phyloP scores from a whole-genome alignment of 2,797 vertebrate species.

The Tarsius wallacei region DNA sequence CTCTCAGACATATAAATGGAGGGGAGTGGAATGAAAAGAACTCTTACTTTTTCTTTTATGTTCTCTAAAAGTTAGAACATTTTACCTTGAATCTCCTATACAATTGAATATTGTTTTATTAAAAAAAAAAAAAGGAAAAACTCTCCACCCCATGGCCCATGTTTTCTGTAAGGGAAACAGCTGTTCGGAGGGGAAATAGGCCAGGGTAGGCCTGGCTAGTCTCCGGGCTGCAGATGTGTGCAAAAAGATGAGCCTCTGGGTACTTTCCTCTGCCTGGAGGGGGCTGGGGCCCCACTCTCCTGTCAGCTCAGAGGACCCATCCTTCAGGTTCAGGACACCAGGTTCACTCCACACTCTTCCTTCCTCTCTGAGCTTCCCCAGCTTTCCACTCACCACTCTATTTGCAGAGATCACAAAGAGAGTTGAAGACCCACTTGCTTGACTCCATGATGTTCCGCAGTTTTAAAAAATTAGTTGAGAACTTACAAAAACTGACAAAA shows the following conservation, averaged over 20 bases:
- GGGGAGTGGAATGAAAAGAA: background rate
- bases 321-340: background rate
- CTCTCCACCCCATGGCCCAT: background rate
- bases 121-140: background rate
- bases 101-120: background rate
- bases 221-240: background rate
- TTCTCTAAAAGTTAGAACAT: background rate
- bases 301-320: background rate
- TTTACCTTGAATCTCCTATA: background rate
- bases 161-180: background rate
- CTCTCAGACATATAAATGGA: slow-evolving; percentile 38
- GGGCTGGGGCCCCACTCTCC: background rate
- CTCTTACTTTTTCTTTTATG: slow-evolving; percentile 24
- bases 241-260: background rate
- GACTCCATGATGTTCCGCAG: background rate
- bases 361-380: background rate
- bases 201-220: background rate
- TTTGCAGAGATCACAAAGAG: background rate
- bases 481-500: slow-evolving; percentile 37
- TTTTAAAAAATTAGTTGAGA: slow-evolving; percentile 33
- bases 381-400: background rate
- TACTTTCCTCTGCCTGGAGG: background rate
- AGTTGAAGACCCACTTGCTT: background rate
- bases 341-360: background rate
- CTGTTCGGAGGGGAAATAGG: background rate